Percentiles rank a stretch among this genome's conserved stretches.
phyloP scores from a whole-genome alignment of 2,797 vertebrate species.

The Rhodeus uyekii region DNA sequence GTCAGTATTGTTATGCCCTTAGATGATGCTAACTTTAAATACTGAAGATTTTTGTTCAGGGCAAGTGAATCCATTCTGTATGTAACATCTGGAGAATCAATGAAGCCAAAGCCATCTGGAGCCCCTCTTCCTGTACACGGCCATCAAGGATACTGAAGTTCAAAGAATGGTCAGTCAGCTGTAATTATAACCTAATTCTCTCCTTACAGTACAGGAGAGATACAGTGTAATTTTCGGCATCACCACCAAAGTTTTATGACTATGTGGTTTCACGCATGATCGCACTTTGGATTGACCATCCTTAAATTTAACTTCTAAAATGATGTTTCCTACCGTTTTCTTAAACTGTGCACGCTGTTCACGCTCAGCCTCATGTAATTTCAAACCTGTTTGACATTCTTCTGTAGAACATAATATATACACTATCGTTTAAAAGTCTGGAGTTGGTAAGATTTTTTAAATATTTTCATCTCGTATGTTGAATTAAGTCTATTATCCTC shows the following conservation, averaged over 20 bases:
- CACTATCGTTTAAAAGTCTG: no score
- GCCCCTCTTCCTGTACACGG: conserved; percentile 36
- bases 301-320: conserved; percentile 15
- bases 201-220: conserved; percentile 28
- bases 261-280: conserved; percentile 38
- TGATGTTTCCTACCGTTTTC: background rate
- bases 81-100: conserved; percentile 57
- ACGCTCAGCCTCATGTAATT: background rate
- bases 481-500: background rate
- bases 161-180: conserved; percentile 54
- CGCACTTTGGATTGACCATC: background rate
- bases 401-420: background rate
- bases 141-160: conserved; percentile 46
- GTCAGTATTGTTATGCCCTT: background rate
- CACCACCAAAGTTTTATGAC: conserved; percentile 36
- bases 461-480: background rate
- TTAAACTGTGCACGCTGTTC: background rate
- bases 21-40: conserved; percentile 24
- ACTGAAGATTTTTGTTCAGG: conserved; percentile 12
- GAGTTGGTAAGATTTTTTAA: background rate
- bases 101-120: conserved; percentile 54
- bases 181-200: conserved; percentile 49
- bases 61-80: conserved; percentile 32
- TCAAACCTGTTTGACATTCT: background rate
- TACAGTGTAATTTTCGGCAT: conserved; percentile 39